Conservation (phyloP, 2,888 invertebrate genomes). For the Drosophila borealis region DNA sequence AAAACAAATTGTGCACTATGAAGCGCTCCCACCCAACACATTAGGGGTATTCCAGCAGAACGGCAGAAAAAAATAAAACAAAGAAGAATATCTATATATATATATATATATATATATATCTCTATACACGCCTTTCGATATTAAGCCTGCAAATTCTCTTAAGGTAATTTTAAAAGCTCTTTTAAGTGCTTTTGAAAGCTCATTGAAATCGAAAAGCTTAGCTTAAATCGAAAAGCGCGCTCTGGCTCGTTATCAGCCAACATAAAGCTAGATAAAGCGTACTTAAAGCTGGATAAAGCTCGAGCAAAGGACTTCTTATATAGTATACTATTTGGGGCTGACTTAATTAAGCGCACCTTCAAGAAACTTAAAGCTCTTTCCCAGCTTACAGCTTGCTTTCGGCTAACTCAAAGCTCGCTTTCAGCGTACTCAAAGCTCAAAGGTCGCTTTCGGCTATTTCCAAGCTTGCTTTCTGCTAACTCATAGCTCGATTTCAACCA, state of each 20-base stretch:
- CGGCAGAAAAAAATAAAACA: not conserved
- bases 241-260: too few relatives aligned
- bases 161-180: too few relatives aligned
- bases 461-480: not conserved
- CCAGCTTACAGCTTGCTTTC: too few relatives aligned
- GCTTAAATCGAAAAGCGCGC: too few relatives aligned
- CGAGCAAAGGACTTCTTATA: too few relatives aligned
- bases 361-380: too few relatives aligned
- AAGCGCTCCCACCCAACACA: constrained; percentile 16
- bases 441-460: not conserved
- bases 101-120: too few relatives aligned
- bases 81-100: too few relatives aligned
- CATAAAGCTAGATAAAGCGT: not conserved
- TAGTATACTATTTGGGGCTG: not conserved
- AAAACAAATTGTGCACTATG: constrained; percentile 70
- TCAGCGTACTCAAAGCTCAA: not conserved
- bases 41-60: constrained; percentile 48
- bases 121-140: too few relatives aligned
- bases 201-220: too few relatives aligned
- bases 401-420: not conserved
- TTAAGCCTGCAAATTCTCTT: too few relatives aligned
- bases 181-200: too few relatives aligned
- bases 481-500: not conserved
- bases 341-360: not conserved
- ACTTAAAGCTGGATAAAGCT: not conserved